Evolutionary conservation across 1,140 invertebrate species (phyloP).

Genomic region (Coelopa frigida): DNA sequence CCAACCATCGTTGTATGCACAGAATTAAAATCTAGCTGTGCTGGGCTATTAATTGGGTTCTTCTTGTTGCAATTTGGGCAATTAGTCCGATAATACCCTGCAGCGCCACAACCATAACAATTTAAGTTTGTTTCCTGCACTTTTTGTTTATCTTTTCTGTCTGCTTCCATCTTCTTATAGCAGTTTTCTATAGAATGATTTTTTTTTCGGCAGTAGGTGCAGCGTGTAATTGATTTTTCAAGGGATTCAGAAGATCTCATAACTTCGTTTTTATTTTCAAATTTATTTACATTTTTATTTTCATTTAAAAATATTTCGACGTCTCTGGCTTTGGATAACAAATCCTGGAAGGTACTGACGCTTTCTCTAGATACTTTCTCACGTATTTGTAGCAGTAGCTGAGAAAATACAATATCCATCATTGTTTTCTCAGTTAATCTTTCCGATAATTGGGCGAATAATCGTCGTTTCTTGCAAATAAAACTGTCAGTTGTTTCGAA

Average conservation of each 20-base stretch:
- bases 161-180: conserved; percentile 6
- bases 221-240: background rate
- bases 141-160: conserved; percentile 3
- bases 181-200: conserved; percentile 7
- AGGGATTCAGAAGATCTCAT: background rate
- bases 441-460: conserved; percentile 8
- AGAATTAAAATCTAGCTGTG: no score
- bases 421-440: conserved; percentile 4
- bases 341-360: conserved; percentile 5
- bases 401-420: conserved; percentile 1
- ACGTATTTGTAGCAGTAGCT: conserved; percentile 1
- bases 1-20: no score
- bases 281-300: no score
- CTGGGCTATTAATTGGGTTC: no score
- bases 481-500: conserved; percentile 1
- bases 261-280: conserved; percentile 3
- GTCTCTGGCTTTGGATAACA: conserved; percentile 6
- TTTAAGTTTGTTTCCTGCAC: no score
- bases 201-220: conserved; percentile 7
- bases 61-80: no score
- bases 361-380: conserved; percentile 3
- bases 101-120: conserved; percentile 4
- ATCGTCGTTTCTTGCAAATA: background rate
- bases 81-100: conserved; percentile 4
- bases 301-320: conserved; percentile 2